A percentile compares a stretch with the other conserved stretches of the same genome.
These are phyloP conservation scores for Alethe castanea DNA, from an alignment of 2,113 vertebrate species.

Conservation along the genomic window DNA sequence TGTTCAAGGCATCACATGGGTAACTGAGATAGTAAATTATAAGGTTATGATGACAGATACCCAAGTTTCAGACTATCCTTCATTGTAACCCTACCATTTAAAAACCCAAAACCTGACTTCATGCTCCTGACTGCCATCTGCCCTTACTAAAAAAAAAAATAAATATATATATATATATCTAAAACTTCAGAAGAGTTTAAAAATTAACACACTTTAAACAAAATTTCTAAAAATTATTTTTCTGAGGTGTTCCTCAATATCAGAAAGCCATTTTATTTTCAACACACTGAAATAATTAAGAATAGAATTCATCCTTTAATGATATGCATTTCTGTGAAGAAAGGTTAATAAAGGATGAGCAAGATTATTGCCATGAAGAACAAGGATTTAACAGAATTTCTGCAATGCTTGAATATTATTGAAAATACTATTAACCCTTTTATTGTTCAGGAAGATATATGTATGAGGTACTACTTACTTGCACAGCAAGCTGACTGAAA, in stretches of 20 bases:
- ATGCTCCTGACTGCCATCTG: not conserved
- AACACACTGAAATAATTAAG: not conserved
- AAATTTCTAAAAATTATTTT: not conserved
- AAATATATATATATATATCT: no score
- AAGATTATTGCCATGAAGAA: not conserved
- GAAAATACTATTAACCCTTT: not conserved
- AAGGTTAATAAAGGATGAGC: not conserved
- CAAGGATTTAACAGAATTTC: not conserved
- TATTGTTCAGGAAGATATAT: not conserved
- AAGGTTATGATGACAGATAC: not conserved
- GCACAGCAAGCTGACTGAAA: not conserved
- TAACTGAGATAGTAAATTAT: not conserved
- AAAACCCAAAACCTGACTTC: not conserved
- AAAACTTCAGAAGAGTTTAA: not conserved
- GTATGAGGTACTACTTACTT: not conserved
- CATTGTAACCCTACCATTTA: not conserved
- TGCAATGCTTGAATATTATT: not conserved
- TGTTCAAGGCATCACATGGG: not conserved
- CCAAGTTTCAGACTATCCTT: not conserved
- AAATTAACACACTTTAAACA: not conserved
- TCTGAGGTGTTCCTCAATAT: not conserved
- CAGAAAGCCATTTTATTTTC: not conserved
- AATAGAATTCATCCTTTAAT: not conserved
- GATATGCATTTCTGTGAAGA: not conserved
- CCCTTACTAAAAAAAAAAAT: not conserved